phyloP scores from a whole-genome alignment of 2,797 vertebrate genomes.

The Alcedo atthis region DNA sequence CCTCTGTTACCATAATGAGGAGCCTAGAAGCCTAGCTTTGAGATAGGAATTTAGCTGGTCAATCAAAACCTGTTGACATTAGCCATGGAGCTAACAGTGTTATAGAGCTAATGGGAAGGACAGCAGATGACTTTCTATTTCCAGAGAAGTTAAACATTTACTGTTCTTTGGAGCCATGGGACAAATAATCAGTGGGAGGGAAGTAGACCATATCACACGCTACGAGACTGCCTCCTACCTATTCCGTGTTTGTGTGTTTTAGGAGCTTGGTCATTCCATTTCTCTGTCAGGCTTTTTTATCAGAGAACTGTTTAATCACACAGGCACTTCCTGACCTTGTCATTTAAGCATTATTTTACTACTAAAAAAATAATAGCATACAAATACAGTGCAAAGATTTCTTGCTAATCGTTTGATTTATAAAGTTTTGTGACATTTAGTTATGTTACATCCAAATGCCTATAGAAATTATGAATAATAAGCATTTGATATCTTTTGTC shows the following conservation, averaged over 20 bases:
- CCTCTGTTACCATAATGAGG: neutral
- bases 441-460: neutral
- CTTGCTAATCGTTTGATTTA: neutral
- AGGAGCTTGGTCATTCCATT: neutral
- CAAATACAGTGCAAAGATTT: neutral
- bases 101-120: conserved; percentile 4
- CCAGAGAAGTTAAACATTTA: conserved; percentile 52
- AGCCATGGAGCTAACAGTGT: neutral
- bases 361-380: neutral
- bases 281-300: neutral
- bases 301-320: neutral
- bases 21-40: neutral
- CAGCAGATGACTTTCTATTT: conserved; percentile 16
- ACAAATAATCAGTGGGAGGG: neutral
- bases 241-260: conserved; percentile 8
- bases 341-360: neutral
- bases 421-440: neutral
- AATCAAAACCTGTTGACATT: neutral
- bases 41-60: neutral
- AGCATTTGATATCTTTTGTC: neutral
- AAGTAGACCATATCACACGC: neutral
- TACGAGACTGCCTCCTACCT: neutral
- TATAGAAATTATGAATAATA: neutral
- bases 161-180: neutral
- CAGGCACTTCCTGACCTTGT: neutral